Base-by-base conservation (phyloP, 2,888 invertebrate species). In the Mimachlamys varia region DNA sequence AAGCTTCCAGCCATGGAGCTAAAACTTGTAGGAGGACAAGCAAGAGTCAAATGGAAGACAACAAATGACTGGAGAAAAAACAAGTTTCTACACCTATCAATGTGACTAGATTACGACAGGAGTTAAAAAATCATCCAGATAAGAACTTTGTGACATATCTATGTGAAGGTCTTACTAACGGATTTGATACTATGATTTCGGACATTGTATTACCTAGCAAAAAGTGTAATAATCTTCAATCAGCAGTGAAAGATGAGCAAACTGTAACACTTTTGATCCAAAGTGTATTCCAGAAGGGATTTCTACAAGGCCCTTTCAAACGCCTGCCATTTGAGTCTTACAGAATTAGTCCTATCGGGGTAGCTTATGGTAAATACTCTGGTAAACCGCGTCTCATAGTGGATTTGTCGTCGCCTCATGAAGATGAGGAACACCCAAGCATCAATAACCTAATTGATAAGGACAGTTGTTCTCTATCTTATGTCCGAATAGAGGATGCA, bases 261-360 rank as follows among this genome's bases (percentile, higher is more conserved):
- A 38, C 55, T 50, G 50, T n/a, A 22, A n/a, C 76, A 37, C 7
- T 53, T 49, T 37, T 87, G 55, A 58, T 90, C 1, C 37, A 62
- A 17, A 62, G 88, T n/a, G 90, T 88, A 90, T 0, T n/a, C n/a
- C n/a, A n/a, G n/a, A 90, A 90, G 62, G 88, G 88, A 55, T 90
- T 90, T 22, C 27, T 90, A 5, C 1, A 1, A 0, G 88, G 90
- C 3, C 88, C 88, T n/a, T n/a, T n/a, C n/a, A n/a, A n/a, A n/a
- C n/a, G n/a, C n/a, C n/a, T n/a, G n/a, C n/a, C n/a, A n/a, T n/a
- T n/a, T n/a, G n/a, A n/a, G n/a, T n/a, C n/a, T n/a, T n/a, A n/a
- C n/a, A n/a, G n/a, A n/a, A n/a, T n/a, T n/a, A n/a, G n/a, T n/a
- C n/a, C n/a, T n/a, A n/a, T n/a, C n/a, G n/a, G n/a, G n/a, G 49